Conservation (phyloP, 2,113 vertebrate genomes). For the Origma solitaria region DNA sequence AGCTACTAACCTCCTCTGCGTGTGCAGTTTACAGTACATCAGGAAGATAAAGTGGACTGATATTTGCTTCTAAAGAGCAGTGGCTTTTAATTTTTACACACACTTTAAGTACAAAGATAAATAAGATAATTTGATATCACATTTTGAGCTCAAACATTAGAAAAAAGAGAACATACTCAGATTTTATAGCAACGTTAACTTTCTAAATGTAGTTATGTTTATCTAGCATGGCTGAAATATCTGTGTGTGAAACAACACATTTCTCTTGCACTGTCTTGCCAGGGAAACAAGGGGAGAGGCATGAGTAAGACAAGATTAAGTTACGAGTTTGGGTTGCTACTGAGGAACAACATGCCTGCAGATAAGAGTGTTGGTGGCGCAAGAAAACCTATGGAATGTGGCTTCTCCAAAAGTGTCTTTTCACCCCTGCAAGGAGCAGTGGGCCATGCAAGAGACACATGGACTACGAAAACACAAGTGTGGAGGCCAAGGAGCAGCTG, state of each 20-base stretch:
- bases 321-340: not conserved
- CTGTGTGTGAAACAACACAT: fast-evolving
- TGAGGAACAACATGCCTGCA: fast-evolving
- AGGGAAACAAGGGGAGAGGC: not conserved
- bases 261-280: not conserved
- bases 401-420: not conserved
- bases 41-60: conserved; percentile 64
- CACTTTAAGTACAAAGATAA: conserved; percentile 60
- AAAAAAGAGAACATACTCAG: not conserved
- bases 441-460: fast-evolving
- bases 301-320: not conserved
- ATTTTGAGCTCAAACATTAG: conserved; percentile 3
- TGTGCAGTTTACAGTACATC: conserved; percentile 58
- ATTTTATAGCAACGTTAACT: not conserved
- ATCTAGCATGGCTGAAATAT: not conserved
- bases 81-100: conserved; percentile 62
- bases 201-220: not conserved
- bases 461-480: not conserved
- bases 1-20: conserved; percentile 60
- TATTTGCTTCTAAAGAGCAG: conserved; percentile 63
- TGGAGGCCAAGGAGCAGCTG: not conserved
- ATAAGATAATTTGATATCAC: conserved; percentile 55
- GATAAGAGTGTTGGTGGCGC: fast-evolving
- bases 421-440: not conserved
- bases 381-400: fast-evolving